Evolutionary conservation across 2,113 vertebrate genomes (phyloP).

Genomic region (Xiphophorus hellerii): DNA sequence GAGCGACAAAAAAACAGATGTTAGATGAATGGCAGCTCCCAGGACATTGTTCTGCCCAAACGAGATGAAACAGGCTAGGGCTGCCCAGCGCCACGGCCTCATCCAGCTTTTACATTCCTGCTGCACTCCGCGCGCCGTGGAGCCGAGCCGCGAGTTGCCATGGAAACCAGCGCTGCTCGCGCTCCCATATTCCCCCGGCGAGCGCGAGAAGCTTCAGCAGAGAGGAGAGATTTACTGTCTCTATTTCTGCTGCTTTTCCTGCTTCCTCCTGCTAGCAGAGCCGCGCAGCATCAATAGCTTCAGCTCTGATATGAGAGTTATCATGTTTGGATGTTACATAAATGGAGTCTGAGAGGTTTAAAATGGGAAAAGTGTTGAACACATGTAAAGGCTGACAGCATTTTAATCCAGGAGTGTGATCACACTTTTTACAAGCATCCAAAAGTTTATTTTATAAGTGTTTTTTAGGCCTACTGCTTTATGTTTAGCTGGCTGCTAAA

Average conservation of each 20-base stretch:
- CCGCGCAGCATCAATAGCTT: background rate
- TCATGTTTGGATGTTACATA: background rate
- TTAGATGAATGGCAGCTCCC: slow-evolving; percentile 46
- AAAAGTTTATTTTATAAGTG: background rate
- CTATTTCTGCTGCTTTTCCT: background rate
- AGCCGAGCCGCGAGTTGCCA: slow-evolving; percentile 82
- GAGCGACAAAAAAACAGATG: slow-evolving; percentile 33
- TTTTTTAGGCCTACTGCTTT: background rate
- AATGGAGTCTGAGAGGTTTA: background rate
- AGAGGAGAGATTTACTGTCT: too few species aligned
- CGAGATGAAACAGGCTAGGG: slow-evolving; percentile 55
- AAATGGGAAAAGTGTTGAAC: background rate
- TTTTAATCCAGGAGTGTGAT: background rate
- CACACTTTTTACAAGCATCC: background rate
- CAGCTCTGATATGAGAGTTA: background rate
- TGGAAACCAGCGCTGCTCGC: slow-evolving; percentile 86
- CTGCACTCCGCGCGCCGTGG: slow-evolving; percentile 58
- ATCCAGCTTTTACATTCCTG: slow-evolving; percentile 73
- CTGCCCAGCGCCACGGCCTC: slow-evolving; percentile 58
- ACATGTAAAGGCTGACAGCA: background rate
- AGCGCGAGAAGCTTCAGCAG: slow-evolving; percentile 50
- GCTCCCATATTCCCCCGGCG: slow-evolving; percentile 83
- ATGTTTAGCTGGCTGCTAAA: background rate
- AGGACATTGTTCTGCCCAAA: slow-evolving; percentile 42
- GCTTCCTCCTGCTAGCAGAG: background rate